These are phyloP conservation scores for Xylophagus ater DNA, from an alignment of 2,888 invertebrate species.

Conservation along the genomic window DNA sequence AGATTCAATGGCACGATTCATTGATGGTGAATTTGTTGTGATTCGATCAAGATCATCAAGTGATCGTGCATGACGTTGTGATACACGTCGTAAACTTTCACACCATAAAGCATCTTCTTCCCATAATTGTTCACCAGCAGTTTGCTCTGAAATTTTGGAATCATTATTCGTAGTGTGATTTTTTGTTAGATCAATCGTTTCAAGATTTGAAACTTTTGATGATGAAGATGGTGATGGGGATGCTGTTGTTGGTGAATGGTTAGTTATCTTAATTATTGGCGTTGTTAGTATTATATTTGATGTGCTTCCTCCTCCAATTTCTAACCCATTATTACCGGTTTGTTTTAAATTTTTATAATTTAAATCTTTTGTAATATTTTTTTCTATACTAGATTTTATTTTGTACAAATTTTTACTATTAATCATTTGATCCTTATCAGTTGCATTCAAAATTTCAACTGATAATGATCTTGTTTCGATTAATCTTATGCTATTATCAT, in stretches of 20 bases:
- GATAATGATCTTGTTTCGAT: conserved; percentile 50
- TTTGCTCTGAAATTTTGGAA: conserved; percentile 22
- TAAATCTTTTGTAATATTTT: conserved; percentile 13
- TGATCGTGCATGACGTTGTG: conserved; percentile 70
- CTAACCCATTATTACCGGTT: conserved; percentile 1
- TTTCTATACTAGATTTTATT: conserved; percentile 27
- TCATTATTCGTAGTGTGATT: conserved; percentile 14
- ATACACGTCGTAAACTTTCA: conserved; percentile 65
- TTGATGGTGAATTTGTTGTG: conserved; percentile 12
- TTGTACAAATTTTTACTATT: conserved; percentile 36
- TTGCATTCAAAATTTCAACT: conserved; percentile 53
- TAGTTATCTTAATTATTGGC: conserved; percentile 21
- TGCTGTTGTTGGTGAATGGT: conserved; percentile 16
- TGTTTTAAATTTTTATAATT: conserved; percentile 14
- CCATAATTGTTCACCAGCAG: conserved; percentile 63
- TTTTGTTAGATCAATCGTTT: conserved; percentile 3
- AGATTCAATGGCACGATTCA: not conserved
- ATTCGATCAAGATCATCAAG: conserved; percentile 67
- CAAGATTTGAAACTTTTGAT: conserved; percentile 13
- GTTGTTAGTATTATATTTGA: conserved; percentile 9
- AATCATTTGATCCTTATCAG: conserved; percentile 48
- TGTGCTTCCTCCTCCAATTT: conserved; percentile 6
- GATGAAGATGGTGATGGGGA: conserved; percentile 9
- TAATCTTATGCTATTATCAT: too few relatives aligned
- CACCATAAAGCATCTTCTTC: conserved; percentile 75